Evolutionary conservation across 2,888 invertebrate genomes (phyloP).

Genomic region (Nomada fucata): DNA sequence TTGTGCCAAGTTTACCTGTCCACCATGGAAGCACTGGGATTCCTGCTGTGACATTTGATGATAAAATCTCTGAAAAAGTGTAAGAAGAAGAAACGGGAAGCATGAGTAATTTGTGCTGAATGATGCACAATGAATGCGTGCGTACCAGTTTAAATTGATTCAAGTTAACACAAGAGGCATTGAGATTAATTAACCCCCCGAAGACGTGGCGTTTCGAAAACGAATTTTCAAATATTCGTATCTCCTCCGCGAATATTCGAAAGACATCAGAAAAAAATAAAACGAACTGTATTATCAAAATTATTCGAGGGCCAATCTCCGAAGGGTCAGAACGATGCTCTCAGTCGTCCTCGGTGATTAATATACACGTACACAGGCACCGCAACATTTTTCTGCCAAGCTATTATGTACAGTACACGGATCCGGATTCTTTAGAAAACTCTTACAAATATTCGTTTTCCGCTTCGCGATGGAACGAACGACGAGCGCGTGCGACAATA

Average conservation of each 20-base stretch:
- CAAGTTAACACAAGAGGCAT: not conserved
- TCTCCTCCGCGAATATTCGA: no score
- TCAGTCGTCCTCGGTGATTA: no score
- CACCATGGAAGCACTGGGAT: slow-evolving; percentile 84
- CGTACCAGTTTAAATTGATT: not conserved
- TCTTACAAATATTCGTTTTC: no score
- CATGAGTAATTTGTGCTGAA: slow-evolving; percentile 59
- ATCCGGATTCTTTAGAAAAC: no score
- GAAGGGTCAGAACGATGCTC: no score
- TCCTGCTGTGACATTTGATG: slow-evolving; percentile 84
- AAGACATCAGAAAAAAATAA: no score
- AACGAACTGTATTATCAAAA: no score
- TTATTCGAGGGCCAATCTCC: no score
- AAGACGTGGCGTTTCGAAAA: not conserved
- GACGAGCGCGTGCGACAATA: slow-evolving; percentile 8
- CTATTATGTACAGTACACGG: no score
- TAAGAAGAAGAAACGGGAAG: slow-evolving; percentile 60
- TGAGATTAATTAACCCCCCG: not conserved
- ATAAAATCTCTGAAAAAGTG: slow-evolving; percentile 82
- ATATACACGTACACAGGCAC: no score
- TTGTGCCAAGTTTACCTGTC: slow-evolving; percentile 80
- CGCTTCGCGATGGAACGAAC: not conserved
- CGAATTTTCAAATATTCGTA: no score
- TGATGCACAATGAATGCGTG: slow-evolving; percentile 39
- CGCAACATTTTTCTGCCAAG: no score